Conservation (phyloP, 2,797 vertebrate genomes). For the Anomalospiza imberbis region DNA sequence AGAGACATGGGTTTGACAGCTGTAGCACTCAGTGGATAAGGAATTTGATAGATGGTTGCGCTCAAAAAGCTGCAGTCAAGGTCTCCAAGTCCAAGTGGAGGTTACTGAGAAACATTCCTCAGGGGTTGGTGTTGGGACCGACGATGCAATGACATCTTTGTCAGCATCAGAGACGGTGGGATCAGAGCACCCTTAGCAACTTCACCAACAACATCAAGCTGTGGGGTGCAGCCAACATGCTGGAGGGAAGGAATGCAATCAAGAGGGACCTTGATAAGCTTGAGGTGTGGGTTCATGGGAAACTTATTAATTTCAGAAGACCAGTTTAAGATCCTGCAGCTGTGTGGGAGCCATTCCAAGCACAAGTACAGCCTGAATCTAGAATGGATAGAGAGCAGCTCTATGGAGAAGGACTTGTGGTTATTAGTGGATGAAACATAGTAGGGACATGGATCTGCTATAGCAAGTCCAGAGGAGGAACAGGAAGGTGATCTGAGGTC, state of each 20-base stretch:
- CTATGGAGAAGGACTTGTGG: background rate
- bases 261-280: background rate
- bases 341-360: background rate
- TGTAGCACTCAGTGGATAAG: background rate
- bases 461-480: background rate
- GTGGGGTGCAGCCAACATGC: too few relatives aligned
- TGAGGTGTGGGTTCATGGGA: background rate
- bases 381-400: background rate
- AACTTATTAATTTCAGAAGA: background rate
- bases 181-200: background rate
- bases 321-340: background rate
- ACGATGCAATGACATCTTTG: background rate
- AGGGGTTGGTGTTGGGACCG: rapidly evolving
- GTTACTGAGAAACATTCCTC: background rate
- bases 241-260: background rate
- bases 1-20: background rate
- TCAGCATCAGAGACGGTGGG: background rate
- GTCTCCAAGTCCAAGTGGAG: background rate
- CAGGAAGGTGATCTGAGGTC: background rate
- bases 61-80: background rate
- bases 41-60: background rate
- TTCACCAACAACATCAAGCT: rapidly evolving
- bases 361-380: rapidly evolving
- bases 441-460: background rate
- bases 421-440: background rate